Evolutionary conservation across 1,140 invertebrate genomes (phyloP), one percentile per base, ranked within the genome.

Genomic region (Dreissena rostriformis): DNA sequence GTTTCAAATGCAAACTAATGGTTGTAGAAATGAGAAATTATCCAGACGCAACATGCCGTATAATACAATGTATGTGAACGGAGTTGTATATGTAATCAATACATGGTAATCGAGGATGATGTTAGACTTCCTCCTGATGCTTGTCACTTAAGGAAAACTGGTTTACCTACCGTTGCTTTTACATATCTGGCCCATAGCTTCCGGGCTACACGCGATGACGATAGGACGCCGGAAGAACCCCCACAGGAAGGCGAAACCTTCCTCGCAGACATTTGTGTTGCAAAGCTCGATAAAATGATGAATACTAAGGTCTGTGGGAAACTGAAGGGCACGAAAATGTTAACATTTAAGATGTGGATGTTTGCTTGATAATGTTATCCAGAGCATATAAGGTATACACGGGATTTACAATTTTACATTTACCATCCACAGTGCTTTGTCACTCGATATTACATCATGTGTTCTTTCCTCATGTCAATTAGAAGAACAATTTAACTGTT

Each of bases 121-220:
- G 7, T 72, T 19, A 1, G 12, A 72, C 8, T 28, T 72, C n/a
- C n/a, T n/a, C n/a, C n/a, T n/a, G 55, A 52, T 52, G 51, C n/a
- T 5, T 39, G 39, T 39, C 2, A 39, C 39, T 24, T n/a, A 2
- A 24, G 11, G 24, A 7, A 28, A 2, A 5, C 22, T 11, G 24
- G 11, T 39, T 10, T 15, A 71, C 68, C 49, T 71, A 73, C 71
- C 71, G 52, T 73, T 73, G 53, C 71, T 73, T 39, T 73, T 73
- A n/a, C 17, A 61, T 19, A 61, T 61, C 57, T 61, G 17, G 57
- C 57, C 57, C 17, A n/a, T n/a, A 24, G 22, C 22, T 61, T 24
- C 29, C 57, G 57, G 71, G 14, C 26, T 71, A 49, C 68, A 71
- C 8, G 28, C 68, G 19, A 71, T 53, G 39, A 73, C 71, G 24